Evolutionary conservation across 2,113 vertebrate genomes (phyloP).

Genomic region (Dipodomys spectabilis): DNA sequence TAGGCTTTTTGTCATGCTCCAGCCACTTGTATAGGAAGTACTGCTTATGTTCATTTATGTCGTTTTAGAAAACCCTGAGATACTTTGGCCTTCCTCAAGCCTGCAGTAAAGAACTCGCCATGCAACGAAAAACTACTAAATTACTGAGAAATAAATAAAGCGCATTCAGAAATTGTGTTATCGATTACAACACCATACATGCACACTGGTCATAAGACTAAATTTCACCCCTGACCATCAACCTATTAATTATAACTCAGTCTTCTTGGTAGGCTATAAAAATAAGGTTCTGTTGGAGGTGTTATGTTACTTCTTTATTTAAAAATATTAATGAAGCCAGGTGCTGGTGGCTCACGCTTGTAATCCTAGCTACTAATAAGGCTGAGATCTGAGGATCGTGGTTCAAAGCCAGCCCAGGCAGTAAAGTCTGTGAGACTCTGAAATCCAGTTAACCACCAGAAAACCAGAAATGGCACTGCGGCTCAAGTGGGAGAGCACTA

Average conservation of each 20-base stretch:
- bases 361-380: too few species aligned
- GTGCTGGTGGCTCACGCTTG: too few species aligned
- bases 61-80: background rate
- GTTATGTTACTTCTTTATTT: background rate
- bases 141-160: background rate
- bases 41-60: background rate
- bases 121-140: background rate
- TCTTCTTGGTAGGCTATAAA: background rate
- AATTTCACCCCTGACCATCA: background rate
- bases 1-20: background rate
- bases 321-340: background rate
- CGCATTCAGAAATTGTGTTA: background rate
- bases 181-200: background rate
- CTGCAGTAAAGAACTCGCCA: background rate
- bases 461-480: too few species aligned
- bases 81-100: background rate
- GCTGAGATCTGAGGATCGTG: too few species aligned
- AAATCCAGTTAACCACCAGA: too few species aligned
- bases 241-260: background rate
- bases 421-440: too few species aligned
- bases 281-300: background rate
- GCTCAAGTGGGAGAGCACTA: too few species aligned
- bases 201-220: background rate
- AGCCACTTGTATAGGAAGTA: background rate
- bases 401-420: too few species aligned